Conservation (phyloP, 2,113 vertebrate genomes). For the Chloebia gouldiae region DNA sequence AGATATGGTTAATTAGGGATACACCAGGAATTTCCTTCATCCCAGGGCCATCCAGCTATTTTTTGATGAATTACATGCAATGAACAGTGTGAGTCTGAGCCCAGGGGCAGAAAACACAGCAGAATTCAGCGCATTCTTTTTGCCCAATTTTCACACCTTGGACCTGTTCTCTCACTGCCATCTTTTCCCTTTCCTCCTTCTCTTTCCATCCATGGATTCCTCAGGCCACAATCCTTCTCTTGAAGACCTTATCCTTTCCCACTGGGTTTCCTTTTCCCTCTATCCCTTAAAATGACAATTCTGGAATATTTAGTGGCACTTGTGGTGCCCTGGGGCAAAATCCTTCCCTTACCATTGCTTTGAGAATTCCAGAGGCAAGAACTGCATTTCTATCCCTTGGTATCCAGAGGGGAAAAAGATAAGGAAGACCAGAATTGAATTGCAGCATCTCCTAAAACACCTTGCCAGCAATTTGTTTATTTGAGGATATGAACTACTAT, state of each 20-base stretch:
- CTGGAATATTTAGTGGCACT: not conserved
- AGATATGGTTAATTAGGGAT: rapidly evolving
- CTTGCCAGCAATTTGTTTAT: not conserved
- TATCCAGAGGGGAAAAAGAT: not conserved
- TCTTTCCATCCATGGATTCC: not conserved
- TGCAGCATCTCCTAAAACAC: not conserved
- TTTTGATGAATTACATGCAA: not conserved
- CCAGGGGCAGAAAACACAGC: not conserved
- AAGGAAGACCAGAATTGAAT: not conserved
- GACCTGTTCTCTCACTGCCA: not conserved
- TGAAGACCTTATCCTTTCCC: not conserved
- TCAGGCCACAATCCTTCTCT: not conserved
- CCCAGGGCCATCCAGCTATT: not conserved
- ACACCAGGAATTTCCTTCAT: not conserved
- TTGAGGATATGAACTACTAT: not conserved
- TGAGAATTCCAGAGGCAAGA: not conserved
- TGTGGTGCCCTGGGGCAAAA: not conserved
- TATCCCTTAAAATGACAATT: not conserved
- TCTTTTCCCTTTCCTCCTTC: not conserved
- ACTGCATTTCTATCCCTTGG: not conserved
- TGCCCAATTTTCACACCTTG: not conserved
- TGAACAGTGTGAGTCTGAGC: not conserved
- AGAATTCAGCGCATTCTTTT: not conserved
- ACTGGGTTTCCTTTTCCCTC: not conserved
- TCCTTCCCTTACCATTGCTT: not conserved